Evolutionary conservation across 2,888 invertebrate species (phyloP).

Genomic region (Digitonthophagus gazella): DNA sequence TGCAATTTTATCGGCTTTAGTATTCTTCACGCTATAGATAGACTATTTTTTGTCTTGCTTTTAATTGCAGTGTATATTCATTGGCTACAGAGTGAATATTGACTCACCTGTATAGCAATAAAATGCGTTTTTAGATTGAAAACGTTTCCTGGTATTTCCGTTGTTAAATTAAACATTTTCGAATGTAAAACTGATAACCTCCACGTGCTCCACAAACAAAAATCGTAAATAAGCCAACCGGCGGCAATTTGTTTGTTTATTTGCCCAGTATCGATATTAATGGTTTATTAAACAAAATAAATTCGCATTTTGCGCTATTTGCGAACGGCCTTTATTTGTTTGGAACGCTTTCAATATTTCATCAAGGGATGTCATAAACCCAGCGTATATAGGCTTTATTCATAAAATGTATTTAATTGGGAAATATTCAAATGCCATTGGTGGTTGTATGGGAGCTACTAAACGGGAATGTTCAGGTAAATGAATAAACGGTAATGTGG

Average conservation of each 20-base stretch:
- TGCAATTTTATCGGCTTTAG: too few species aligned
- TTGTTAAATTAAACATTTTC: neutral
- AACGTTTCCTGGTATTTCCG: neutral
- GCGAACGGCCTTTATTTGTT: neutral
- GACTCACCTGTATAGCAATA: too few species aligned
- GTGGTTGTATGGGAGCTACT: neutral
- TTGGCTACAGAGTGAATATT: too few species aligned
- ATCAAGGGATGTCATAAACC: neutral
- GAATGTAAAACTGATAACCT: neutral
- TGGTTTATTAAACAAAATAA: constrained; percentile 6
- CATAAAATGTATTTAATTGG: neutral
- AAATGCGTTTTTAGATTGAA: neutral
- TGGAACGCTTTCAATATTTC: neutral
- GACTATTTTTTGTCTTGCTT: too few species aligned
- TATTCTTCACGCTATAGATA: too few species aligned
- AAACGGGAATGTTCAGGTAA: neutral
- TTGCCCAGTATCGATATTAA: neutral
- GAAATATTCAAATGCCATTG: neutral
- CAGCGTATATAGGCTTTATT: neutral
- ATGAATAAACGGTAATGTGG: too few species aligned
- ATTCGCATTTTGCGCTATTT: neutral
- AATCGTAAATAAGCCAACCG: constrained; percentile 1
- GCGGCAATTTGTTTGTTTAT: constrained; percentile 3
- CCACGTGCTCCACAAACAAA: neutral
- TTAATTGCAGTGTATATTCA: too few species aligned